A percentile compares a stretch with the other conserved stretches of the same genome.
Evolutionary conservation across 37 sponge, comb jelly and placozoan genomes (phyloP).

Genomic region (Spongilla lacustris): DNA sequence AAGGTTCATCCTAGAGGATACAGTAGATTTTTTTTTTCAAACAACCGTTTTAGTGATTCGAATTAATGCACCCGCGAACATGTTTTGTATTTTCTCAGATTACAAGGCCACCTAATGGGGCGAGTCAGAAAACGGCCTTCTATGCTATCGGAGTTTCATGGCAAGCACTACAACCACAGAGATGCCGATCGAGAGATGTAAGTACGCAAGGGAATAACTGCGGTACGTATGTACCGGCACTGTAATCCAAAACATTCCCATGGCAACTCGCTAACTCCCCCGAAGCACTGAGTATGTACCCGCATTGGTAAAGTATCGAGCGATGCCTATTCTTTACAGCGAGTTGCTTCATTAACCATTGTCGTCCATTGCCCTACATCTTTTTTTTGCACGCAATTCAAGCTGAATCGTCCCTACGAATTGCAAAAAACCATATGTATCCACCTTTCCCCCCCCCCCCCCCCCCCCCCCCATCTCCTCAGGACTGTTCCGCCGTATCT

Average conservation of each 20-base stretch:
- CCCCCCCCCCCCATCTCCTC: neutral
- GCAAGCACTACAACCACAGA: conserved; percentile 50
- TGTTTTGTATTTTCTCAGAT: neutral
- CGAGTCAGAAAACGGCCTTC: conserved; percentile 56
- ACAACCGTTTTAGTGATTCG: neutral
- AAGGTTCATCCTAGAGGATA: neutral
- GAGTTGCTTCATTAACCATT: too few species aligned
- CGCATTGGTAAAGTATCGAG: neutral
- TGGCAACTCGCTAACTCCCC: too few species aligned
- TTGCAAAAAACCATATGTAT: neutral
- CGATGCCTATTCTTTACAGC: neutral
- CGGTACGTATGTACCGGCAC: neutral
- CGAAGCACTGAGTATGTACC: too few species aligned
- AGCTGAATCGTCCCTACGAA: neutral
- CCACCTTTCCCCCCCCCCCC: neutral
- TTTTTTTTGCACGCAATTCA: neutral
- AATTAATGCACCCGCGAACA: neutral
- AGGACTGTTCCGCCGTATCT: neutral
- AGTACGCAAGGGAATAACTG: neutral
- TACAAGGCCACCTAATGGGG: neutral
- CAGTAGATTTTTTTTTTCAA: neutral
- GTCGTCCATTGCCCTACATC: neutral
- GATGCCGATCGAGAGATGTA: neutral
- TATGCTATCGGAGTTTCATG: conserved; percentile 73
- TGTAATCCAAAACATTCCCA: too few species aligned